These are phyloP conservation scores for Gymnothorax javanicus DNA, from an alignment of 2,797 vertebrate genomes.

Conservation along the genomic window DNA sequence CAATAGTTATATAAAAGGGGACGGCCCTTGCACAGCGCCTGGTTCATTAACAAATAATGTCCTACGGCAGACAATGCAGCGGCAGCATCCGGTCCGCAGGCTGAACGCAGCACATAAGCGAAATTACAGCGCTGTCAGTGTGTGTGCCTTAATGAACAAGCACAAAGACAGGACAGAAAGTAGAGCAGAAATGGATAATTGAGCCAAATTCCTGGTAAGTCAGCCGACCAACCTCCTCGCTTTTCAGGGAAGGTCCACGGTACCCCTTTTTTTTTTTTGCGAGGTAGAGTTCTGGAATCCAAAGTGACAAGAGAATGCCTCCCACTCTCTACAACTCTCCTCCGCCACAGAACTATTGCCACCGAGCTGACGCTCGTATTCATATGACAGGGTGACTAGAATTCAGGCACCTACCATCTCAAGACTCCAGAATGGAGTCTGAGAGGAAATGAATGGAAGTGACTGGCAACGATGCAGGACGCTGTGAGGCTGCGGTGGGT, in stretches of 20 bases:
- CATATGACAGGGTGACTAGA: not conserved
- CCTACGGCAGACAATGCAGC: not conserved
- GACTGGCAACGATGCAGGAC: not conserved
- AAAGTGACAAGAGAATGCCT: not conserved
- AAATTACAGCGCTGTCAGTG: not conserved
- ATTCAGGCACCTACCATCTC: not conserved
- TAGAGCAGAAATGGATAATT: not conserved
- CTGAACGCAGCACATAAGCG: not conserved
- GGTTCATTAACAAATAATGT: constrained; percentile 25
- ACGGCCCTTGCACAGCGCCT: constrained; percentile 8
- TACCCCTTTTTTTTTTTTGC: not conserved
- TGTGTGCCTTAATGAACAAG: not conserved
- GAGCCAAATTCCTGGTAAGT: not conserved
- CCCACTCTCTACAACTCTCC: not conserved
- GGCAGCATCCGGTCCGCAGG: not conserved
- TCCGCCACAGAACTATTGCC: not conserved
- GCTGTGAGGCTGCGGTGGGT: not conserved
- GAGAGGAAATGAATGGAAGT: constrained; percentile 3
- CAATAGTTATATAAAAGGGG: constrained; percentile 15
- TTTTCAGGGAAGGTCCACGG: not conserved
- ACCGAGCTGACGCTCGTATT: not conserved
- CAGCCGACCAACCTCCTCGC: not conserved
- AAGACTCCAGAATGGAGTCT: not conserved
- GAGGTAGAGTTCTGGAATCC: not conserved
- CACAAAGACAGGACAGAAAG: not conserved